phyloP scores from a whole-genome alignment of 2,797 vertebrate genomes.

The Simalia tracyae region DNA sequence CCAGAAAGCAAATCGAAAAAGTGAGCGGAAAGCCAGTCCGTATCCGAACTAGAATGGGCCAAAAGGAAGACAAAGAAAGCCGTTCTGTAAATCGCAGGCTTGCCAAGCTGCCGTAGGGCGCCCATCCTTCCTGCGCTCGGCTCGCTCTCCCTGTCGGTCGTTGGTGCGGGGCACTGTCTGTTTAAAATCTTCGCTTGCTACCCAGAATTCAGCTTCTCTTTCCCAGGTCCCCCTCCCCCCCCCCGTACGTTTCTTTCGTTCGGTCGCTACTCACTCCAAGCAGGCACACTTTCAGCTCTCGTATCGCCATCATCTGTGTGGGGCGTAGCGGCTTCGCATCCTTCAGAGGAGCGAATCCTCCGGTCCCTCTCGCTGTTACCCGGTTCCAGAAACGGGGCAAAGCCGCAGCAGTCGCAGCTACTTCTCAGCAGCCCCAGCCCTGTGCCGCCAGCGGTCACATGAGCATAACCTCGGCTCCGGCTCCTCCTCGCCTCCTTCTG shows the following conservation, averaged over 20 bases:
- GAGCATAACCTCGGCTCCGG: conserved; percentile 32
- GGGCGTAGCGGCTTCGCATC: conserved; percentile 47
- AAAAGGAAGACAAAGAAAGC: conserved; percentile 13
- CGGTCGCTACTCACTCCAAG: conserved; percentile 88
- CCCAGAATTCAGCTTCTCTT: neutral
- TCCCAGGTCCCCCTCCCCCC: neutral
- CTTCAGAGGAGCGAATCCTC: conserved; percentile 51
- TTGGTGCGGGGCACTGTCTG: neutral
- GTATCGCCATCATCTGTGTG: conserved; percentile 86
- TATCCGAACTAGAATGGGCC: neutral
- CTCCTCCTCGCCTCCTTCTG: conserved; percentile 53
- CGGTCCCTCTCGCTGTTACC: neutral
- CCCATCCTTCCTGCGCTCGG: neutral
- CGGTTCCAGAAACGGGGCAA: conserved; percentile 18
- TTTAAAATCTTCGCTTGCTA: neutral
- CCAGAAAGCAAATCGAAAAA: neutral
- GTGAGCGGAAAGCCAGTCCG: too few species aligned
- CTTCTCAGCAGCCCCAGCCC: conserved; percentile 50
- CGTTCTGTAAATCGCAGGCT: neutral
- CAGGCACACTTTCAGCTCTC: conserved; percentile 97
- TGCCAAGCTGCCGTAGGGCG: neutral
- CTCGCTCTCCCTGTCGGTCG: neutral
- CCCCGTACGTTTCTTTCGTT: neutral
- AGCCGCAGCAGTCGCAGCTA: conserved; percentile 37
- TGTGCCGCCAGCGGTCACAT: conserved; percentile 61